Base-by-base conservation (phyloP, 2,797 vertebrate genomes). In the Novumbra hubbsi region DNA sequence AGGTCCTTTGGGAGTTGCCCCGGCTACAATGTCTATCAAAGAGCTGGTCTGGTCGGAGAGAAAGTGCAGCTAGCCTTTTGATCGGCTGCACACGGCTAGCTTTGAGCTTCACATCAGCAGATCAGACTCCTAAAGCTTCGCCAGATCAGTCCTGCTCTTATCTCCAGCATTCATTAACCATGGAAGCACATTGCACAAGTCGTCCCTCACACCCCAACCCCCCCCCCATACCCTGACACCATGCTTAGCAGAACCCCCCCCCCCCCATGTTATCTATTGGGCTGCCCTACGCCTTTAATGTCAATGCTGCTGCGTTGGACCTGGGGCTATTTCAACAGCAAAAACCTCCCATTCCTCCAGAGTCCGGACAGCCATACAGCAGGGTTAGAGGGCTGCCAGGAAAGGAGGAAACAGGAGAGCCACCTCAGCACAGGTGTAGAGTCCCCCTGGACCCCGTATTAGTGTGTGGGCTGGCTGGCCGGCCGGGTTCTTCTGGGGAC, bases 201-300 rank as follows among this genome's bases (percentile, higher is more conserved):
- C 16, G 73, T 87, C 78, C 16, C 74, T 87, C 78, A 82, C 71
- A 84, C 82, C 78, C 83, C n/a, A n/a, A 83, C 17, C 90, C 84
- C 50, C 78, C 11, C 41, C 41, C 15, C 15, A 70, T 14, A n/a
- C 32, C 27, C 38, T 17, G 28, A 12, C 45, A 17, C 63, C 24
- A 32, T 15, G 9, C 27, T 52, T 12, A 16, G 14, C 21, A 21
- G 32, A n/a, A 60, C 52, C 5, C 55, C 11, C 24, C 45, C 28
- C 8, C 28, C 21, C 34, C 52, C 27, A 2, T 60, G 72, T 64
- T 68, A 73, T 76, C 55, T 67, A 72, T 70, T 34, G 32, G 72
- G 63, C 32, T n/a, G 50, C 60, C 52, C 71, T 30, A 41, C 28
- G 21, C 38, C 70, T 50, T 52, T 32, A 48, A 45, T 69, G 72